Evolutionary conservation across 2,888 invertebrate genomes (phyloP).

Genomic region (Volucella inflata): DNA sequence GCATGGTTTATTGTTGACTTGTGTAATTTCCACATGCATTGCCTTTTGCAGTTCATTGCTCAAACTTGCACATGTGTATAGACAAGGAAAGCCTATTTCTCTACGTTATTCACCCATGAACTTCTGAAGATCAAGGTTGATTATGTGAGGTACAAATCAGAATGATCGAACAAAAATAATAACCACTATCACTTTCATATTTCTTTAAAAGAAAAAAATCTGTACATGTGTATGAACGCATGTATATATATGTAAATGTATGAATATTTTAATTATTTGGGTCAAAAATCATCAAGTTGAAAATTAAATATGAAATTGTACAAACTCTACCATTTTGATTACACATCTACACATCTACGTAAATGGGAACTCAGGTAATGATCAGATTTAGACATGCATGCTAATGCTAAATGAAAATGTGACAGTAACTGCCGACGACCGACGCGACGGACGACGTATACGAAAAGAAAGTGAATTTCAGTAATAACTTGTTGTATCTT

Average conservation of each 20-base stretch:
- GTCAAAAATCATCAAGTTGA: slow-evolving; percentile 20
- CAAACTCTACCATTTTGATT: slow-evolving; percentile 42
- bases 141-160: slow-evolving; percentile 55
- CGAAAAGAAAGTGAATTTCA: slow-evolving; percentile 66
- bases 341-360: background rate
- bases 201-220: slow-evolving; percentile 3
- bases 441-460: slow-evolving; percentile 39
- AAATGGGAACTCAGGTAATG: slow-evolving; percentile 38
- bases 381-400: slow-evolving; percentile 34
- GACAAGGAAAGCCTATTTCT: slow-evolving; percentile 28
- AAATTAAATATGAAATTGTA: slow-evolving; percentile 9
- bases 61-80: slow-evolving; percentile 37
- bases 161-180: slow-evolving; percentile 42
- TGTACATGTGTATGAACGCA: background rate
- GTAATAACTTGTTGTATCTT: slow-evolving; percentile 40
- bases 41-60: slow-evolving; percentile 61
- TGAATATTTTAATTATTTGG: slow-evolving; percentile 42
- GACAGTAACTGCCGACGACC: slow-evolving; percentile 16
- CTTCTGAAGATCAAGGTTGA: slow-evolving; percentile 73
- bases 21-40: slow-evolving; percentile 54
- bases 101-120: slow-evolving; percentile 66
- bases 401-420: slow-evolving; percentile 38
- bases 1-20: slow-evolving; percentile 27
- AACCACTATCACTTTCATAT: slow-evolving; percentile 67
- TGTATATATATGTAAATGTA: slow-evolving; percentile 7